Conservation (phyloP, 2,888 invertebrate species). For the Oscheius sp. region DNA sequence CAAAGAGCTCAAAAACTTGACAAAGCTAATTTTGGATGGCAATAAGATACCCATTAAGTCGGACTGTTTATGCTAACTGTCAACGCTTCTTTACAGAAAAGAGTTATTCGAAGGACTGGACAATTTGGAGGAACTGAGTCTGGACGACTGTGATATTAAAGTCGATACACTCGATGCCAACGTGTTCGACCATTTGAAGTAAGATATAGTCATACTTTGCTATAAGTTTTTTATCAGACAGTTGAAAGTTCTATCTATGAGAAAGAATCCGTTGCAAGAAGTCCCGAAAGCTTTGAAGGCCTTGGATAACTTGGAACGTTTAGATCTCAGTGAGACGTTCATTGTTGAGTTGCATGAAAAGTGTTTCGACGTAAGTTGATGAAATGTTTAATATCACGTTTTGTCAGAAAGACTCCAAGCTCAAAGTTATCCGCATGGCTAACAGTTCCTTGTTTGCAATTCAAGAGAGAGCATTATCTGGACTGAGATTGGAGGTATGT, state of each 20-base stretch:
- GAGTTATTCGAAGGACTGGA: conserved; percentile 56
- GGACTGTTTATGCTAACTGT: background rate
- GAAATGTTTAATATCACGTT: background rate
- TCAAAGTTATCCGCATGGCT: conserved; percentile 40
- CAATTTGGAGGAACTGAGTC: conserved; percentile 57
- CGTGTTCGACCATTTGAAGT: conserved; percentile 63
- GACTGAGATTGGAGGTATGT: conserved; percentile 42
- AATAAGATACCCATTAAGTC: conserved; percentile 39
- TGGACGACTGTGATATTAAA: conserved; percentile 59
- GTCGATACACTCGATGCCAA: conserved; percentile 45
- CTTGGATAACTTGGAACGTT: conserved; percentile 42
- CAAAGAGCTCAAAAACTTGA: conserved; percentile 43
- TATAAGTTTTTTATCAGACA: conserved; percentile 45
- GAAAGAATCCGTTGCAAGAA: conserved; percentile 51
- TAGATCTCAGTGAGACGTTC: conserved; percentile 56
- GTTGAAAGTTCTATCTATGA: conserved; percentile 55
- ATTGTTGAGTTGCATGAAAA: conserved; percentile 52
- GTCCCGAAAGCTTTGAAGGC: conserved; percentile 58
- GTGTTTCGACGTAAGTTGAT: conserved; percentile 36
- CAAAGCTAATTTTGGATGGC: conserved; percentile 55
- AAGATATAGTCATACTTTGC: conserved; percentile 8
- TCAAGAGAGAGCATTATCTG: conserved; percentile 58
- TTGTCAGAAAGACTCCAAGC: conserved; percentile 34
- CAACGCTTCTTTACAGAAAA: conserved; percentile 33
- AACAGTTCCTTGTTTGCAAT: conserved; percentile 48